These are phyloP conservation scores for Cheilosia pagana DNA, from an alignment of 2,888 invertebrate genomes.

Conservation along the genomic window DNA sequence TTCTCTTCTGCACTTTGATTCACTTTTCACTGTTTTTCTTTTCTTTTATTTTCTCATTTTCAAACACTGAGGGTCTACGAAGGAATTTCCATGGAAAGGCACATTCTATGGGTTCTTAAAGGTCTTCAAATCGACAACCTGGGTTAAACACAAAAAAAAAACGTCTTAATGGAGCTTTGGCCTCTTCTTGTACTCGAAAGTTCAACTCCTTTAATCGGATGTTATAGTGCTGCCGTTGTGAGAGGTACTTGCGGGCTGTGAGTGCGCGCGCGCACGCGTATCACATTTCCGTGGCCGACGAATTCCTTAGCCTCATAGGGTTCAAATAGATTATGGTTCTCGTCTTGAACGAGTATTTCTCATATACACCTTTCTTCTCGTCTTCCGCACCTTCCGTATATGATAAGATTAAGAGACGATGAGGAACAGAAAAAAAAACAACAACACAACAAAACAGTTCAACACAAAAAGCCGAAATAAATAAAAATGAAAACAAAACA, in stretches of 20 bases:
- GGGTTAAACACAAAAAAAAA: constrained; percentile 3
- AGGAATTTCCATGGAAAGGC: neutral
- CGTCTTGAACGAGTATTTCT: constrained; percentile 54
- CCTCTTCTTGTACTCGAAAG: constrained; percentile 47
- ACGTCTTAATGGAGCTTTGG: constrained; percentile 51
- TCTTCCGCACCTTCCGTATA: constrained; percentile 27
- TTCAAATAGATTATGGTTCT: constrained; percentile 69
- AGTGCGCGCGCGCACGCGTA: constrained; percentile 53
- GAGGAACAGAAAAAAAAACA: constrained; percentile 13
- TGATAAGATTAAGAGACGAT: constrained; percentile 50
- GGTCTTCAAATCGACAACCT: constrained; percentile 30
- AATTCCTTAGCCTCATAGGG: constrained; percentile 62
- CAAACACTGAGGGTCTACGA: neutral
- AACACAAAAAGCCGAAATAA: constrained; percentile 39
- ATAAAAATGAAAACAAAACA: constrained; percentile 63
- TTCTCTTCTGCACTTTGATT: constrained; percentile 12
- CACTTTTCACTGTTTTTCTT: constrained; percentile 11
- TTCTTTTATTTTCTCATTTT: neutral
- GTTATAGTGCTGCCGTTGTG: constrained; percentile 1
- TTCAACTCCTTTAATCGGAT: constrained; percentile 48
- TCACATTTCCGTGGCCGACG: constrained; percentile 66
- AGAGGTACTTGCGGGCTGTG: constrained; percentile 25
- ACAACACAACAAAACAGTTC: constrained; percentile 22
- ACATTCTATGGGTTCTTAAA: constrained; percentile 5
- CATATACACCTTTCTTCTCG: constrained; percentile 31